A percentile compares a stretch with the other conserved stretches of the same genome.
phyloP scores from a whole-genome alignment of 1,140 invertebrate genomes.

The Colletes latitarsis region DNA sequence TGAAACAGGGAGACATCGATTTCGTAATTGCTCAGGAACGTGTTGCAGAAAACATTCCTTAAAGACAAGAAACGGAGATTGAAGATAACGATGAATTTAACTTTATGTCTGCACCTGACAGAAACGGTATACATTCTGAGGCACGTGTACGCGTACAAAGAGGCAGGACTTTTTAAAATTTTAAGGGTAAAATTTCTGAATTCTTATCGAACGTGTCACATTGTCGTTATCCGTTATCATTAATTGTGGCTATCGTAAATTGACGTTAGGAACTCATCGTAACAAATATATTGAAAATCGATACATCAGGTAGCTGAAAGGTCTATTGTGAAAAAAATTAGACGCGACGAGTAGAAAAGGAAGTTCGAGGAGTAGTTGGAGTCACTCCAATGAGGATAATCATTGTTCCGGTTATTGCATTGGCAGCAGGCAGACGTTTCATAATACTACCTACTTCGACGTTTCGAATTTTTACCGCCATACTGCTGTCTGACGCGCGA shows the following conservation, averaged over 20 bases:
- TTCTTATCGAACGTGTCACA: neutral
- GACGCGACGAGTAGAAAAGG: slow-evolving; percentile 7
- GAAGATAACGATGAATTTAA: too few species aligned
- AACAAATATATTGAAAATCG: slow-evolving; percentile 43
- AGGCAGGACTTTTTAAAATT: too few species aligned
- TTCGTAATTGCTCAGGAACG: too few species aligned
- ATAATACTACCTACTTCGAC: slow-evolving; percentile 62
- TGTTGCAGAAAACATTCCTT: too few species aligned
- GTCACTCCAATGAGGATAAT: slow-evolving; percentile 68
- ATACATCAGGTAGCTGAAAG: slow-evolving; percentile 16
- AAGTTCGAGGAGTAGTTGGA: slow-evolving; percentile 62
- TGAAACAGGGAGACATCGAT: too few species aligned
- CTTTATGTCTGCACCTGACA: too few species aligned
- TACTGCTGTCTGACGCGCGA: neutral
- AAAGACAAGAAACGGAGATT: too few species aligned
- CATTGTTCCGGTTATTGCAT: slow-evolving; percentile 71
- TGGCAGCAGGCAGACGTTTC: slow-evolving; percentile 61
- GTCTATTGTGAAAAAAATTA: slow-evolving; percentile 41
- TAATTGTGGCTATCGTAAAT: slow-evolving; percentile 6
- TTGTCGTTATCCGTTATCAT: slow-evolving; percentile 7
- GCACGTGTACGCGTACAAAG: too few species aligned
- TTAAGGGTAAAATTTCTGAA: neutral
- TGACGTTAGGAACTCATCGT: neutral
- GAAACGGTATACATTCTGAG: too few species aligned
- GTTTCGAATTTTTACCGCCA: slow-evolving; percentile 65